A percentile compares a stretch with the other conserved stretches of the same genome.
phyloP scores from a whole-genome alignment of 1,140 invertebrate species.

The Metaphire vulgaris region DNA sequence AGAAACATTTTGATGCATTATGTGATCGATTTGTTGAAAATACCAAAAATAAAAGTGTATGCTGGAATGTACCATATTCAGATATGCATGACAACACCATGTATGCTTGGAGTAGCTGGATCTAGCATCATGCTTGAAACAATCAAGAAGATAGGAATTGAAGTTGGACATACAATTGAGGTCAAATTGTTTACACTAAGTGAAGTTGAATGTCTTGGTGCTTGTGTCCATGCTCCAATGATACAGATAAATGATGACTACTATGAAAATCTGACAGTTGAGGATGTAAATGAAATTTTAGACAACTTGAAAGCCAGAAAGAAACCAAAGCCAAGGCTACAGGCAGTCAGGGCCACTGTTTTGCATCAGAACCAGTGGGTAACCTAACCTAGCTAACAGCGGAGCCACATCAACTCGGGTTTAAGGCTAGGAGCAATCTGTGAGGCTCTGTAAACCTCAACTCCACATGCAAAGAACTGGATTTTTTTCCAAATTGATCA shows the following conservation, averaged over 20 bases:
- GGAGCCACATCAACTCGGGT: slow-evolving; percentile 78
- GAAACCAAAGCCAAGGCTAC: slow-evolving; percentile 81
- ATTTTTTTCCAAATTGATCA: too few species aligned
- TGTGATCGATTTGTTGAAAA: slow-evolving; percentile 56
- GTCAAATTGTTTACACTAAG: slow-evolving; percentile 87
- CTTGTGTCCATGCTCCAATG: slow-evolving; percentile 99
- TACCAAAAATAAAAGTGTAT: slow-evolving; percentile 96
- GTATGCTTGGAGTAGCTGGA: slow-evolving; percentile 90
- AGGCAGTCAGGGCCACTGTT: slow-evolving; percentile 52
- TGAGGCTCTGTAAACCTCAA: too few species aligned
- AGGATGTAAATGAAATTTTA: slow-evolving; percentile 83
- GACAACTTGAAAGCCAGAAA: slow-evolving; percentile 78
- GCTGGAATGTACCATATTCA: slow-evolving; percentile 95
- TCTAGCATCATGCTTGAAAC: slow-evolving; percentile 83
- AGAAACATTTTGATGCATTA: too few species aligned
- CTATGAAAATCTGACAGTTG: slow-evolving; percentile 89
- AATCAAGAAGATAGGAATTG: slow-evolving; percentile 69
- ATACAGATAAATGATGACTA: slow-evolving; percentile 96
- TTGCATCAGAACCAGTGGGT: slow-evolving; percentile 75
- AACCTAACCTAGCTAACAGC: slow-evolving; percentile 75
- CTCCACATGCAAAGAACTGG: too few species aligned
- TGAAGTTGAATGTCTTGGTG: slow-evolving; percentile 97
- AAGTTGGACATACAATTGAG: slow-evolving; percentile 79
- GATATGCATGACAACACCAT: slow-evolving; percentile 97
- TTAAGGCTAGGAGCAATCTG: slow-evolving; percentile 70